Base-by-base conservation (phyloP, 2,888 invertebrate species). In the Sturmia bella region DNA sequence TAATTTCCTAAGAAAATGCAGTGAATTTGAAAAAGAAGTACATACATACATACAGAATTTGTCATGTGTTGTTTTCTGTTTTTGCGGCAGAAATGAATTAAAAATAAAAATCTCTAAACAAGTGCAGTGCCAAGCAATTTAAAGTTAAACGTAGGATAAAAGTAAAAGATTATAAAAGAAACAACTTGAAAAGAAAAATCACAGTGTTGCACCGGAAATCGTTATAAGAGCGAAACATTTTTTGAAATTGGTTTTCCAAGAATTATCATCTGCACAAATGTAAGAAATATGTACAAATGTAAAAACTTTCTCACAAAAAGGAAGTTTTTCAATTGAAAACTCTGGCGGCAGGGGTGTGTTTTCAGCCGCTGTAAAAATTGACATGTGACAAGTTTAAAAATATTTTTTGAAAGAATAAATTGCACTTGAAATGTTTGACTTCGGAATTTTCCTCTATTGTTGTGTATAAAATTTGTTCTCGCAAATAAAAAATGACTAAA, bases 281-380 rank as follows among this genome's bases (percentile, higher is more conserved):
- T 84, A 85, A 84, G 83, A 86, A 86, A 80, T 79, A 15, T 13
- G 7, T 78, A 15, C 13, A 63, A 79, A 85, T 73, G 72, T 70
- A 68, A 59, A 45, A 45, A 81, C 61, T 75, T 75, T 48, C 19
- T 19, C 41, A 24, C 15, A 48, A 59, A 75, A 75, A 52, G 64
- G 70, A 76, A 66, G 59, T 66, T 76, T 66, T 76, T 54, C 32
- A 59, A 59, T 74, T 41, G 41, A 61, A 61, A 50, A 32, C 37
- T 45, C 13, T 27, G 2, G 24, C 56, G 32, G 6, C 27, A 27
- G 32, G n/a, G 50, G 52, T 48, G 11, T 39, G 11, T 59, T 24
- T n/a, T 24, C 5, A 0, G 2, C n/a, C 41, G n/a, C 41, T 41
- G 41, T 13, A 54, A 27, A 27, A 15, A 9, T 13, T 27, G 15